Evolutionary conservation across 2,797 vertebrate species (phyloP).

Genomic region (Synanceia verrucosa): DNA sequence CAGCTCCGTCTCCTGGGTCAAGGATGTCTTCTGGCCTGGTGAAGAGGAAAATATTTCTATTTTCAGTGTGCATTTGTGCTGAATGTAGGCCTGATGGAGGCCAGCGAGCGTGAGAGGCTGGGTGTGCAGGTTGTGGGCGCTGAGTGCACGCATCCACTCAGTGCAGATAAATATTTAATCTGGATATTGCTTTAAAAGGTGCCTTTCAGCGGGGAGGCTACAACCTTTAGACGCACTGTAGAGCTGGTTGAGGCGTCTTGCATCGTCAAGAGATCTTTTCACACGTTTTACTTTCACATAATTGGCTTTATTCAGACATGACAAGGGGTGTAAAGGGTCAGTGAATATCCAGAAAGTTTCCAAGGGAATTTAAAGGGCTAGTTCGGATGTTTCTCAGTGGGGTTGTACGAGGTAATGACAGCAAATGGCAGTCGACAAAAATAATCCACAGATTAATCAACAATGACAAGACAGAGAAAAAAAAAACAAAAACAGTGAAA

Average conservation of each 20-base stretch:
- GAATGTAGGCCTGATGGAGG: slow-evolving; percentile 51
- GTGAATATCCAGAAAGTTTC: too few relatives aligned
- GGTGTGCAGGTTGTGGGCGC: slow-evolving; percentile 30
- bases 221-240: slow-evolving; percentile 10
- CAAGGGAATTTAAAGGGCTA: too few relatives aligned
- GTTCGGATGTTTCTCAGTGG: too few relatives aligned
- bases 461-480: too few relatives aligned
- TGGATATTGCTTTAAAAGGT: slow-evolving; percentile 49
- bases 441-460: too few relatives aligned
- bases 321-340: neutral
- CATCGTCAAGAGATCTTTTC: neutral
- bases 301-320: neutral
- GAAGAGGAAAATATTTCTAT: slow-evolving; percentile 56
- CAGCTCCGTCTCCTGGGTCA: slow-evolving; percentile 98
- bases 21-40: slow-evolving; percentile 97
- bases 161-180: slow-evolving; percentile 64
- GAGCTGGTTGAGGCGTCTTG: neutral
- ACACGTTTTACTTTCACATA: neutral
- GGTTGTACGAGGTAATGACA: too few relatives aligned
- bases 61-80: slow-evolving; percentile 49
- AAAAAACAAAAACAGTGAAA: too few relatives aligned
- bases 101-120: slow-evolving; percentile 30
- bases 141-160: slow-evolving; percentile 46
- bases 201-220: slow-evolving; percentile 12
- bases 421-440: fast-evolving